A percentile compares a stretch with the other conserved stretches of the same genome.
Conservation (phyloP, 1,140 invertebrate species). For the Drosophila melanica region DNA sequence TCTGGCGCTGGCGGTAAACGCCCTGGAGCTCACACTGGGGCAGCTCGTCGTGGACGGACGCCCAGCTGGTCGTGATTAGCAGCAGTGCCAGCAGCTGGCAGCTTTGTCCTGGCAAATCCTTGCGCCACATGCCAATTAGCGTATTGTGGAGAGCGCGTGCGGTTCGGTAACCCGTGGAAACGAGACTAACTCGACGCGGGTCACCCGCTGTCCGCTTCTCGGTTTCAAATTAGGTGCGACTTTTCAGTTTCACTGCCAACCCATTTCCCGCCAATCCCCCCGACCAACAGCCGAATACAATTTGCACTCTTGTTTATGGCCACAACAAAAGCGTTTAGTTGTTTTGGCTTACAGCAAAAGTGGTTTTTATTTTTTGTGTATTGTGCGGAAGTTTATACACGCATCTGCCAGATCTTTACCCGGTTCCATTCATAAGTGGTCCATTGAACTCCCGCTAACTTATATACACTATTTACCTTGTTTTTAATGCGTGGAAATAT, state of each 20-base stretch:
- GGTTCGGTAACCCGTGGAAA: conserved; percentile 14
- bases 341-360: conserved; percentile 31
- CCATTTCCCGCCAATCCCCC: not conserved
- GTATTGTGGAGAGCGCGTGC: not conserved
- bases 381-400: too few relatives aligned
- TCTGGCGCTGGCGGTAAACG: conserved; percentile 74
- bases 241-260: conserved; percentile 50
- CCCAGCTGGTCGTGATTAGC: not conserved
- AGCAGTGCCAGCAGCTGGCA: not conserved
- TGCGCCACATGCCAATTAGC: conserved; percentile 14
- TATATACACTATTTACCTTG: too few relatives aligned
- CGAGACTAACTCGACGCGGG: conserved; percentile 56
- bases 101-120: conserved; percentile 24
- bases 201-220: conserved; percentile 32
- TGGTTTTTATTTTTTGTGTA: not conserved
- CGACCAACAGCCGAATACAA: conserved; percentile 40
- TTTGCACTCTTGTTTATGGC: conserved; percentile 76
- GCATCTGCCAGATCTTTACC: conserved; percentile 7
- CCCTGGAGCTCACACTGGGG: conserved; percentile 70
- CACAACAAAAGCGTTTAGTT: conserved; percentile 68
- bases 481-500: not conserved
- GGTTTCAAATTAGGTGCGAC: conserved; percentile 49
- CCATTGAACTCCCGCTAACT: conserved; percentile 27
- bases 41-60: conserved; percentile 71
- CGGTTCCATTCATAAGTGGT: conserved; percentile 31